Conservation (phyloP, 2,888 invertebrate genomes). For the Heliconius erato region DNA sequence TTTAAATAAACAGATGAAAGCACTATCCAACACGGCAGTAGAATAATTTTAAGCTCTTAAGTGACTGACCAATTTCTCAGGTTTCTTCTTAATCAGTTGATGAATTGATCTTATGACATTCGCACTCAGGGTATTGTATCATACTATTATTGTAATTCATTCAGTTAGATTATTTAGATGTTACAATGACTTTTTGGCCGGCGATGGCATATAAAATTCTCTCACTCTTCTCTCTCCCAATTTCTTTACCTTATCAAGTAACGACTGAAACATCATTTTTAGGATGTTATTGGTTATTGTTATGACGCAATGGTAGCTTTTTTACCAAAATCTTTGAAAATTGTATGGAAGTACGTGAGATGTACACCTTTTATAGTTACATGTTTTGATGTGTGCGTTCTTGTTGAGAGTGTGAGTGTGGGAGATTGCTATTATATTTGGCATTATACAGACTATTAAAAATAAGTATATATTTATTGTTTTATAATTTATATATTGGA, state of each 20-base stretch:
- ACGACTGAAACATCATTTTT: constrained; percentile 37
- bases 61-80: constrained; percentile 79
- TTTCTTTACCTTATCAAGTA: constrained; percentile 39
- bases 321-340: constrained; percentile 13
- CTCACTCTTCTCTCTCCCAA: constrained; percentile 17
- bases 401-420: constrained; percentile 11
- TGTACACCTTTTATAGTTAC: constrained; percentile 20
- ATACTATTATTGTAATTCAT: constrained; percentile 66
- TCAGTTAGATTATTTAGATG: constrained; percentile 69
- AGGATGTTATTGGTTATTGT: constrained; percentile 34
- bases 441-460: constrained; percentile 19
- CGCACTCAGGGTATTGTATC: constrained; percentile 79
- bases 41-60: constrained; percentile 76
- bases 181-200: constrained; percentile 77
- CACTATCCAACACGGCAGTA: constrained; percentile 68
- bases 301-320: constrained; percentile 41
- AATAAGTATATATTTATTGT: constrained; percentile 8
- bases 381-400: constrained; percentile 7
- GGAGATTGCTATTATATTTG: constrained; percentile 25
- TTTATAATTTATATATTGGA: constrained; percentile 22
- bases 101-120: constrained; percentile 82
- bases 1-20: constrained; percentile 65
- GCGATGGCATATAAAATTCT: constrained; percentile 60
- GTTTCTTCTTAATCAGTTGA: constrained; percentile 68
- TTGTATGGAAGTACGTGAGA: constrained; percentile 13